phyloP scores from a whole-genome alignment of 30 jellyfish, hydroid and myxozoan genomes.

The Rhopilema esculentum region DNA sequence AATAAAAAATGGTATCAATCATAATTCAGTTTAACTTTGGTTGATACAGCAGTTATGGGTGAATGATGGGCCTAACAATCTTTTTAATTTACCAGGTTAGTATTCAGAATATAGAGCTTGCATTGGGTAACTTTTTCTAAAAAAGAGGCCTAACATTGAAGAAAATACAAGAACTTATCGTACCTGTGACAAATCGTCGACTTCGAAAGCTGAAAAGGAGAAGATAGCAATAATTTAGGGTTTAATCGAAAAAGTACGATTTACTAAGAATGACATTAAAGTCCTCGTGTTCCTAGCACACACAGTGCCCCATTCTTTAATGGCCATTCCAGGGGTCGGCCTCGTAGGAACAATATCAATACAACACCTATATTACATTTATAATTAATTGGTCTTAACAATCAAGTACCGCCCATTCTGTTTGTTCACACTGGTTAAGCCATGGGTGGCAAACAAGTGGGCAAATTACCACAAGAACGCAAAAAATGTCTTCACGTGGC shows the following conservation, averaged over 20 bases:
- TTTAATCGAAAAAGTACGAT: background rate
- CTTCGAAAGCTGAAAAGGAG: constrained; percentile 34
- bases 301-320: too few relatives aligned
- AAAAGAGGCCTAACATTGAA: too few relatives aligned
- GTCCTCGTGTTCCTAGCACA: too few relatives aligned
- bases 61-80: too few relatives aligned
- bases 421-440: background rate
- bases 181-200: constrained; percentile 68
- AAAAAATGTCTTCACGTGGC: background rate
- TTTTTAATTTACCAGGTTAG: too few relatives aligned
- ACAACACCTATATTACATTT: background rate
- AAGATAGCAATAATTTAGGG: background rate
- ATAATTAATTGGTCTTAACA: background rate
- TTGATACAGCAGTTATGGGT: too few relatives aligned
- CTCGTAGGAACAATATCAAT: background rate
- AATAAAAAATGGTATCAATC: too few relatives aligned
- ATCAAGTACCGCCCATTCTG: background rate
- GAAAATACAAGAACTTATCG: background rate
- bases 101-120: too few relatives aligned
- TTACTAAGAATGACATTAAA: background rate
- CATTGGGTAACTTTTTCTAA: too few relatives aligned
- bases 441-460: background rate
- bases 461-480: background rate
- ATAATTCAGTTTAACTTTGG: too few relatives aligned
- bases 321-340: background rate